Evolutionary conservation across 2,797 vertebrate genomes (phyloP).

Genomic region (Valencia hispanica): DNA sequence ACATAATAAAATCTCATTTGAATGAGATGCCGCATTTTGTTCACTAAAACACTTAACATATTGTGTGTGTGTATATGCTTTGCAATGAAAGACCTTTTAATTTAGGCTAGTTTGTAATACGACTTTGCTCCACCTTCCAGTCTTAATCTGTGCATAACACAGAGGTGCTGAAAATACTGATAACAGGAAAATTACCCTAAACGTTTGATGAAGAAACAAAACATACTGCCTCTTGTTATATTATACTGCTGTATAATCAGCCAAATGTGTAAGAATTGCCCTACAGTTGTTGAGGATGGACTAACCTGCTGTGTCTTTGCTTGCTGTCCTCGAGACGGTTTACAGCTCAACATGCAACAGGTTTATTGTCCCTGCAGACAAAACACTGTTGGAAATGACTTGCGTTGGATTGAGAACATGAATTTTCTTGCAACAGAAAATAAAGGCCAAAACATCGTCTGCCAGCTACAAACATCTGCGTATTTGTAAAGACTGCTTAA

Average conservation of each 20-base stretch:
- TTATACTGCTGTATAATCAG: neutral
- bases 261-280: neutral
- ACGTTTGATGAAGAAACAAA: neutral
- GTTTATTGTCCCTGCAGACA: neutral
- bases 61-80: neutral
- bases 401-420: neutral
- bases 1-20: neutral
- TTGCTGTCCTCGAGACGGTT: neutral
- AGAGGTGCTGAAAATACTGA: neutral
- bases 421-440: neutral
- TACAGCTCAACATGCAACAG: neutral
- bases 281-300: neutral
- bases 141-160: neutral
- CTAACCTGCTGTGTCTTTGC: neutral
- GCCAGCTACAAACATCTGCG: neutral
- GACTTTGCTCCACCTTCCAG: neutral
- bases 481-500: slow-evolving; percentile 34
- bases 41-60: neutral
- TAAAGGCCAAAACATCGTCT: neutral
- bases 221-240: neutral
- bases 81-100: neutral
- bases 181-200: neutral
- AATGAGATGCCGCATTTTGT: neutral
- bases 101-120: neutral
- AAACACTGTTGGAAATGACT: neutral